Base-by-base conservation (phyloP, 2,888 invertebrate genomes). In the Heliconius erato region DNA sequence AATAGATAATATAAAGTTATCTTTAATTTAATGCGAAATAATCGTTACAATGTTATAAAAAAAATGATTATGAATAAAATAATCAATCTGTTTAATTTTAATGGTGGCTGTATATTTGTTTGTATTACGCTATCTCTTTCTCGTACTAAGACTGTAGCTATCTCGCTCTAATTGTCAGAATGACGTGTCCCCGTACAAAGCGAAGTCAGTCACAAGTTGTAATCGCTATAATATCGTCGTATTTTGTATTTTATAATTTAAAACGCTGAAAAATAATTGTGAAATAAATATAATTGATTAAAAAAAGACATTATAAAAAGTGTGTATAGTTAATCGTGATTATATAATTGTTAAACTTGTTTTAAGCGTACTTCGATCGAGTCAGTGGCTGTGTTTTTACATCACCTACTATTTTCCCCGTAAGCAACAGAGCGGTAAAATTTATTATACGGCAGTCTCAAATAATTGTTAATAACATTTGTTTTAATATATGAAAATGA, bases 181-280 rank as follows among this genome's bases (percentile, higher is more conserved):
- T 95, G 94, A 94, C 95, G 94, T 95, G 94, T 94, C 86, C 86
- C 86, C 88, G 85, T 89, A 89, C 90, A 90, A 91, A 89, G 91
- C 88, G 94, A 95, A 95, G 94, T 95, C 94, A 95, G 95, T 95
- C 89, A 92, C 95, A 91, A 91, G 93, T 87, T 88, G 90, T 88
- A 86, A 91, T 86, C 87, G 88, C 89, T 86, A 89, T 91, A 88
- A 91, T 89, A 89, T 88, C 91, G 92, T 91, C 92, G 90, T 92
- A 90, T 91, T 91, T n/a, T 11, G n/a, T 63, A 63, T n/a, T 63
- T 63, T 90, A 85, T 87, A 85, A 88, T 89, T 90, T 86, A 88
- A 89, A 90, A 87, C 85, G 85, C 86, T 86, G 81, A 85, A 89
- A 88, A 89, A 88, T 87, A 84, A 90, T 89, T 87, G 87, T 87